Base-by-base conservation (phyloP, 2,113 vertebrate species). In the Pomatostomus ruficeps region DNA sequence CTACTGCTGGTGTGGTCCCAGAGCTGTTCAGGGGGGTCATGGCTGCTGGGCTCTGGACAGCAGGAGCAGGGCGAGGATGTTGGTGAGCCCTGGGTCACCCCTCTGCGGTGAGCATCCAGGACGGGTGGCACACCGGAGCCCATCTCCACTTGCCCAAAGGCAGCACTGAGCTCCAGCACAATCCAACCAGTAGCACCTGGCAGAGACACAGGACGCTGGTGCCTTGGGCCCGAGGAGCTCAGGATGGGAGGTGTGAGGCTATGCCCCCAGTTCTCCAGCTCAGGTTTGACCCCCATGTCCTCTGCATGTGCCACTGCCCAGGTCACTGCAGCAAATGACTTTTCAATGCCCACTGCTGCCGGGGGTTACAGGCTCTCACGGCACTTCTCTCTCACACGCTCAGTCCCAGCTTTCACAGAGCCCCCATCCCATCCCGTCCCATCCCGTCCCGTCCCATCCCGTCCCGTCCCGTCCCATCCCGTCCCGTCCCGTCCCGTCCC, bases 391-490 rank as follows among this genome's bases (percentile, higher is more conserved):
- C 51, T 63, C 22, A 2, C 24, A 29, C 1, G 2, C 13, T 48
- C n/a, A 48, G 20, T 17, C 40, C 22, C 38, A 5, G 22, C 38
- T 45, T 4, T 20, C 55, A 59, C 29, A 33, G 25, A 12, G 18
- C 21, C 4, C 12, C 19, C n/a, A n/a, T n/a, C 21, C 25, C 11
- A 14, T 29, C 6, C 2, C 1, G 0, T 2, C 5, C 29, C 18
- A 29, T n/a, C 21, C 25, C 11, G 12, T 29, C 6, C 2, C 1
- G 0, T 2, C 5, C 29, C 18, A 29, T n/a, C 21, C 25, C 11
- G 12, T 29, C 6, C 2, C 1, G 0, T 2, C 5, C 29, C 18
- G n/a, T n/a, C 21, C 25, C 11, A 14, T 29, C 6, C 2, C 1
- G 0, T 2, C 5, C 29, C 18, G n/a, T n/a, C n/a, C n/a, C n/a